A percentile compares a stretch with the other conserved stretches of the same genome.
phyloP scores from a whole-genome alignment of 2,888 invertebrate species.

The Dorcus hopei region DNA sequence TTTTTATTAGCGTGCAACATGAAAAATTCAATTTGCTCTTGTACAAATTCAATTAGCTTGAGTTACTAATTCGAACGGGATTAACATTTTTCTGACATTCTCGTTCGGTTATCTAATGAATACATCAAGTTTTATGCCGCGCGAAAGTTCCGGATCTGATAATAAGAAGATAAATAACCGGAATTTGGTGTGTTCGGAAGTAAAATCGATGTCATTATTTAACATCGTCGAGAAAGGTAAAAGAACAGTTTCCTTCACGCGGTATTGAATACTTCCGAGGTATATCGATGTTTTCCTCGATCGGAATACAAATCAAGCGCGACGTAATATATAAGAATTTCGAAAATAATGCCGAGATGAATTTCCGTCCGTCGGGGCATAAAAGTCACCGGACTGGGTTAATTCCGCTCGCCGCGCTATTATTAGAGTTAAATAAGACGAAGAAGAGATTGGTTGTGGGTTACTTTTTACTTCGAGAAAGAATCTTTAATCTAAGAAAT shows the following conservation, averaged over 20 bases:
- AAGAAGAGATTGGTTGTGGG: background rate
- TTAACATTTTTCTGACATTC: too few relatives aligned
- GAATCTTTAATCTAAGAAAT: constrained; percentile 27
- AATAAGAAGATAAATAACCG: constrained; percentile 28
- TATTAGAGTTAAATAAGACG: too few relatives aligned
- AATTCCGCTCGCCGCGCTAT: background rate
- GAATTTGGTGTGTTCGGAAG: constrained; percentile 29
- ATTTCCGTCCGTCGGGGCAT: background rate
- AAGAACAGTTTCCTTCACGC: constrained; percentile 16
- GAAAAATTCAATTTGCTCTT: too few relatives aligned
- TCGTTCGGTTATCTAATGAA: constrained; percentile 15
- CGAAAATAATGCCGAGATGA: constrained; percentile 4
- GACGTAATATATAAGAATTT: constrained; percentile 3
- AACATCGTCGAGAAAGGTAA: constrained; percentile 21
- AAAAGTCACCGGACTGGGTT: constrained; percentile 6
- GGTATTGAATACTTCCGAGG: constrained; percentile 18
- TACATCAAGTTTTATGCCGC: background rate
- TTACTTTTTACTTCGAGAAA: constrained; percentile 9
- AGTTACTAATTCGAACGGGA: too few relatives aligned
- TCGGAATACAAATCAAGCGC: constrained; percentile 8
- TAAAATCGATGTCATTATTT: constrained; percentile 31
- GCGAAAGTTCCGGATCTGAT: constrained; percentile 17
- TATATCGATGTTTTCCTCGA: constrained; percentile 6
- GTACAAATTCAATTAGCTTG: too few relatives aligned
- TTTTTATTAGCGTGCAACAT: too few relatives aligned